Conservation (phyloP, 1,140 invertebrate genomes). For the Trichoplusia ni region DNA sequence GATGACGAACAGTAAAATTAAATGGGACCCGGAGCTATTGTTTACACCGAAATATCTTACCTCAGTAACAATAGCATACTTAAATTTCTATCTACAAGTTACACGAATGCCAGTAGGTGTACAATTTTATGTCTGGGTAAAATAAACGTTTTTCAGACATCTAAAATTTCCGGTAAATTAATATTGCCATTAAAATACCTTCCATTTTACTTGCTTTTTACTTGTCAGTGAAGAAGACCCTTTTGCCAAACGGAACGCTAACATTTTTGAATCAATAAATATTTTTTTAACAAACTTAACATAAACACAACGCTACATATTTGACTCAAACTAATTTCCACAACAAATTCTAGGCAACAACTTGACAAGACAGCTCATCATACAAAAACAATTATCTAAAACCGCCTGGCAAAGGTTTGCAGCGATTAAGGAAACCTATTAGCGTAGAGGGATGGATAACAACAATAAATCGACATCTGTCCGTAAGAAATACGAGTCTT, state of each 20-base stretch:
- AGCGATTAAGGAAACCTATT: constrained; percentile 26
- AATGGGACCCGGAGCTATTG: constrained; percentile 45
- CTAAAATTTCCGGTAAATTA: too few species aligned
- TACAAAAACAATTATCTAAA: constrained; percentile 13
- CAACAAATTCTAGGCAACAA: too few species aligned
- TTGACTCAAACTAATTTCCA: too few species aligned
- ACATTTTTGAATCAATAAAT: too few species aligned
- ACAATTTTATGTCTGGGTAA: not conserved
- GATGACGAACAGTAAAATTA: constrained; percentile 54
- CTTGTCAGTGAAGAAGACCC: too few species aligned
- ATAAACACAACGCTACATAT: too few species aligned
- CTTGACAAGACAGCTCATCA: not conserved
- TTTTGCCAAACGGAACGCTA: too few species aligned
- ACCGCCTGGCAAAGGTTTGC: not conserved
- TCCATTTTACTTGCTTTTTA: too few species aligned
- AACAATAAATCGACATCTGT: constrained; percentile 36
- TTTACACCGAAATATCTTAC: constrained; percentile 16
- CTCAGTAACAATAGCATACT: constrained; percentile 19
- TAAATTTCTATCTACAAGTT: not conserved
- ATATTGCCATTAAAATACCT: too few species aligned
- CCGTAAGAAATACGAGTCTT: constrained; percentile 14
- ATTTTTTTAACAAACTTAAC: too few species aligned
- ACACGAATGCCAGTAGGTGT: not conserved
- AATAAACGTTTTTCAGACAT: too few species aligned
- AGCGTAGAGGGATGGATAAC: constrained; percentile 22